Base-by-base conservation (phyloP, 2,113 vertebrate genomes). In the Gila orcuttii region DNA sequence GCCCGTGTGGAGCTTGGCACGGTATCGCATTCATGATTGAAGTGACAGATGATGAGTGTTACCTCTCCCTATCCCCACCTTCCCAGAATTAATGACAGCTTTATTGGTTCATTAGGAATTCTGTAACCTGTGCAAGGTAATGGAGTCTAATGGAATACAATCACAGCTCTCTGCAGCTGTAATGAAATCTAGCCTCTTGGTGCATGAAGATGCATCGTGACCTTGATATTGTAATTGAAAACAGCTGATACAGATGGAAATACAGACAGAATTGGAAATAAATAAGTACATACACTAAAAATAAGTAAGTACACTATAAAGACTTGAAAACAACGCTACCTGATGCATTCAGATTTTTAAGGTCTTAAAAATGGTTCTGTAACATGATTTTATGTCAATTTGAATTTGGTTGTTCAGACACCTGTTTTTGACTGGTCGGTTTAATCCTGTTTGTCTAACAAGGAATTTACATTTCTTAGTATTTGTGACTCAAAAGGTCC, bases 91-190 rank as follows among this genome's bases (percentile, higher is more conserved):
- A 86, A 83, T 83, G 69, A 85, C 68, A 57, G 82, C 47, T 74
- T 76, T 85, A 69, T 59, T 80, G 79, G 83, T 87, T 87, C 83
- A 87, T 85, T 85, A 85, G 68, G 69, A 85, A 87, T 66, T 81
- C 31, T n/a, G 15, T 17, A 85, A 81, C 68, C 68, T 28, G 69
- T 75, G n/a, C 69, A n/a, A 36, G 50, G 55, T 64, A 87, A 87
- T 81, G 77, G 83, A 83, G 10, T 45, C 81, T 85, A 85, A 80
- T 85, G 78, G 31, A 85, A 85, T 55, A 25, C 59, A 64, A 68
- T 76, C 57, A 13, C 68, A 31, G 66, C 23, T 50, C 19, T 57
- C 19, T 45, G 74, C 21, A 71, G 4, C 50, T 52, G 39, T 77
- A 84, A 75, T 77, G 73, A 82, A 86, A 77, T 64, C n/a, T n/a